phyloP scores from a whole-genome alignment of 92 coral and sea anemone species.

The Phenganax subtilis region DNA sequence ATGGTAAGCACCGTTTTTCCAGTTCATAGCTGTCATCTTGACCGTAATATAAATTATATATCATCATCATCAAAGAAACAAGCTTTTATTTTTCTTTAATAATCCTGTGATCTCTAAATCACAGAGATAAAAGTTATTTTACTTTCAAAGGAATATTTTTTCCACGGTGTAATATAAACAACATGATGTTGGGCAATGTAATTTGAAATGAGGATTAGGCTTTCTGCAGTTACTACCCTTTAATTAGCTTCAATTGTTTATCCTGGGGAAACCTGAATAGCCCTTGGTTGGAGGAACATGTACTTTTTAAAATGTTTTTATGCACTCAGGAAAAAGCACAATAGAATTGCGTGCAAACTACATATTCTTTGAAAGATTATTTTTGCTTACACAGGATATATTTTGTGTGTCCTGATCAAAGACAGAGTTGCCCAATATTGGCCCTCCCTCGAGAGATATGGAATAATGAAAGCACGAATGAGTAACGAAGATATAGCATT shows the following conservation, averaged over 20 bases:
- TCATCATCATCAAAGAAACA: too few relatives aligned
- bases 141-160: not conserved
- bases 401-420: not conserved
- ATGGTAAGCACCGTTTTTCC: not conserved
- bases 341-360: not conserved
- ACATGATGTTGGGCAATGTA: not conserved
- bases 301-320: not conserved
- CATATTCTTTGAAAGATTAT: not conserved
- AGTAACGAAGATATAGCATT: slow-evolving; percentile 8
- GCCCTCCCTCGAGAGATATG: not conserved
- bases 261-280: slow-evolving; percentile 1
- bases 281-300: not conserved
- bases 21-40: too few relatives aligned
- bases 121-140: not conserved
- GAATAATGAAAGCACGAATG: not conserved
- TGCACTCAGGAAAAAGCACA: not conserved
- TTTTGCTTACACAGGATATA: slow-evolving; percentile 11
- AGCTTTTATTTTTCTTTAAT: too few relatives aligned
- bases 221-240: not conserved
- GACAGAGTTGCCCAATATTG: slow-evolving; percentile 2
- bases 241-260: slow-evolving; percentile 27
- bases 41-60: too few relatives aligned
- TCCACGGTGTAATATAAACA: not conserved
- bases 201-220: not conserved
- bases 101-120: not conserved